A percentile compares a stretch with the other conserved stretches of the same genome.
These are phyloP conservation scores for Nipponacmea schrenckii DNA, from an alignment of 2,888 invertebrate species.

Conservation along the genomic window DNA sequence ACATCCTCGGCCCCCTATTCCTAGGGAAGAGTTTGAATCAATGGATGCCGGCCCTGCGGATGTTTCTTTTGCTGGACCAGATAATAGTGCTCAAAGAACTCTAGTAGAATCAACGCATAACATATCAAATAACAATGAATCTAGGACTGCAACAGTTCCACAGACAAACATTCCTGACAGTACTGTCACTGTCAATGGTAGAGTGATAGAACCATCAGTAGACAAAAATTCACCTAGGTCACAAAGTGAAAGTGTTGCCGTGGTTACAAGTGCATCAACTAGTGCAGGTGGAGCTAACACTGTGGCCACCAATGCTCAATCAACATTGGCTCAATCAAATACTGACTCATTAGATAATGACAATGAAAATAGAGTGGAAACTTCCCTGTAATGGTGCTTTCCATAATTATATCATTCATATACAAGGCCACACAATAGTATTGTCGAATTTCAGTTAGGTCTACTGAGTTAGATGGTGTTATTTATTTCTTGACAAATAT, in stretches of 20 bases:
- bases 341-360: neutral
- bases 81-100: neutral
- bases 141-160: no score
- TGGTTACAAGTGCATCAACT: neutral
- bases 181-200: constrained; percentile 1
- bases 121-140: no score
- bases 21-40: constrained; percentile 35
- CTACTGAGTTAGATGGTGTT: no score
- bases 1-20: constrained; percentile 41
- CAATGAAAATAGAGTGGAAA: neutral
- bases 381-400: neutral
- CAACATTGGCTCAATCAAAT: neutral
- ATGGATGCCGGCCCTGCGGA: constrained; percentile 30
- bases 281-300: neutral
- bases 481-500: no score
- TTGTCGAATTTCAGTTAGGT: no score
- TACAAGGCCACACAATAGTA: no score
- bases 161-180: neutral
- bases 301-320: neutral
- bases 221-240: no score
- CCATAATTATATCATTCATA: no score
- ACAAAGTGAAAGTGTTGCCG: neutral
- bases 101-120: no score
- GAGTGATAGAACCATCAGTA: neutral
- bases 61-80: constrained; percentile 44